Evolutionary conservation across 1,140 invertebrate genomes (phyloP), one percentile per base, ranked within the genome.

Genomic region (Philaenus spumarius): DNA sequence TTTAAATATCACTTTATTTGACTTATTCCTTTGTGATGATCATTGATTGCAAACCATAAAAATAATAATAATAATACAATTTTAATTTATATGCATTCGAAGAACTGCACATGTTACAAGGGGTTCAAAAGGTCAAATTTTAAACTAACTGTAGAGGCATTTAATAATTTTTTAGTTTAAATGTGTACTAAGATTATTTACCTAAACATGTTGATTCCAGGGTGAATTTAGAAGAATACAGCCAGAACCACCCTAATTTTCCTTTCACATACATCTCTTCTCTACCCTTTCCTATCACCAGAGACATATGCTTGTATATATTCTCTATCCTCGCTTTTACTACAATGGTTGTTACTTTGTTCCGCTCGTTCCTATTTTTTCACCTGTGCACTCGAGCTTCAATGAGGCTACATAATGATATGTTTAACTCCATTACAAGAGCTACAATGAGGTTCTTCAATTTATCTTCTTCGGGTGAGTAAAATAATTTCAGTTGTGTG

Each of bases 371-470:
- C 30, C 67, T 78, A 5, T 94, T 93, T 70, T 90, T 93, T 61
- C 74, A 77, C 63, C 80, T 89, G 61, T 90, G 89, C 53, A 85
- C 93, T 76, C 75, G 78, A 34, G 85, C 91, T 5, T 93, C 92
- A 0, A 80, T 84, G 47, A 82, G 75, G n/a, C 72, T 93, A 2
- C 93, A 96, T 67, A 87, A 95, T 66, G 75, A 71, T 5, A 93
- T 96, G 85, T 95, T 95, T 67, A 71, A 75, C 11, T 84, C 84
- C 48, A 81, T 97, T 1, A 81, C 92, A 20, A 77, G 85, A 5
- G 85, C 89, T 0, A 88, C 85, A 1, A 92, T 95, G 79, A 77
- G 80, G 7, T 96, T 96, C 73, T 96, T 96, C 72, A 92, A 93
- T 63, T 85, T 82, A 7, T 95, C 95, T 70, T 85, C 89, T 4